Evolutionary conservation across 2,113 vertebrate genomes (phyloP).

Genomic region (Gymnorhina tibicen): DNA sequence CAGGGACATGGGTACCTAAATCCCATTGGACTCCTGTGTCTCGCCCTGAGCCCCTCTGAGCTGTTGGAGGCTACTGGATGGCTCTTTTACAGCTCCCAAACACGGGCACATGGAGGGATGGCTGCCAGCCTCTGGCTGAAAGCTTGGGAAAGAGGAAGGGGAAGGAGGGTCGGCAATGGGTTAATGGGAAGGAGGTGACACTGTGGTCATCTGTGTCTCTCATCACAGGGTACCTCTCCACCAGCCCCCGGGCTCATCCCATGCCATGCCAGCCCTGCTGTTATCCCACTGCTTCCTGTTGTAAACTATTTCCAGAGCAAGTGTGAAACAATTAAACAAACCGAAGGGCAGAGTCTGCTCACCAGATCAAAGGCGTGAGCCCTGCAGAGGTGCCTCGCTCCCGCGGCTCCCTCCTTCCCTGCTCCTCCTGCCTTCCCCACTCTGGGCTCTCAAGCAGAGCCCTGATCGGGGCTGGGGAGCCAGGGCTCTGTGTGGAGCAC

Average conservation of each 20-base stretch:
- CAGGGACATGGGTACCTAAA: neutral
- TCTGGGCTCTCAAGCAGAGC: neutral
- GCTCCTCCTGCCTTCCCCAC: neutral
- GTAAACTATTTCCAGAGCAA: slow-evolving; percentile 65
- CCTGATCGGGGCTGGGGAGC: fast-evolving
- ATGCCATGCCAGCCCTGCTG: neutral
- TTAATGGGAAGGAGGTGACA: slow-evolving; percentile 32
- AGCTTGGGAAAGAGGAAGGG: neutral
- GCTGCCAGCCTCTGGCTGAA: neutral
- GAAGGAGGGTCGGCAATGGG: neutral
- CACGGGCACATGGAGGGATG: fast-evolving
- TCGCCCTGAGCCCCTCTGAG: fast-evolving
- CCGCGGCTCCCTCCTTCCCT: neutral
- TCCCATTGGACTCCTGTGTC: fast-evolving
- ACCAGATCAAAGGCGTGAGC: slow-evolving; percentile 37
- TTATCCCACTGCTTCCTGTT: slow-evolving; percentile 57
- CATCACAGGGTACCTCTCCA: neutral
- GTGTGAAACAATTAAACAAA: slow-evolving; percentile 67
- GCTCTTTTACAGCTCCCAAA: neutral
- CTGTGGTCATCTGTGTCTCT: neutral
- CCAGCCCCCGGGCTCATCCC: neutral
- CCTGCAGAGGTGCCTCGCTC: neutral
- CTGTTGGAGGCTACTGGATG: fast-evolving
- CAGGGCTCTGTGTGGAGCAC: fast-evolving
- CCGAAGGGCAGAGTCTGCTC: slow-evolving; percentile 49